Evolutionary conservation across 1,140 invertebrate genomes (phyloP), one percentile per base, ranked within the genome.

Genomic region (Metopolophium dirhodum): DNA sequence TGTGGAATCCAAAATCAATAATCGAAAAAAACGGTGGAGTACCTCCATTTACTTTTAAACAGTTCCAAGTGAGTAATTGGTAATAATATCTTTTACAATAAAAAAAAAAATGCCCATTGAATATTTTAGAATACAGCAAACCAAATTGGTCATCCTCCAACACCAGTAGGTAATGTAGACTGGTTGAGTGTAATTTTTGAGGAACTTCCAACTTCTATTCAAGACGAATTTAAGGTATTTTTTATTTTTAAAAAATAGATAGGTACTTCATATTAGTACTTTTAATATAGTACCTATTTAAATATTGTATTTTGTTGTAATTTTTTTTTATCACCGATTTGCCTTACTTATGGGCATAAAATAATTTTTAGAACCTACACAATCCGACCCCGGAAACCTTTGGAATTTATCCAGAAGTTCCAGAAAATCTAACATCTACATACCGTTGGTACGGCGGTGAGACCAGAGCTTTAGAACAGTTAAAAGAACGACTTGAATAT

Each of bases 11-110:
- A 0, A 95, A 96, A 86, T 95, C 95, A 57, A 96, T 97, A 82
- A 96, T 97, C 18, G 95, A 96, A 57, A 96, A 96, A 47, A 97
- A 97, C 95, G 97, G 97, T 4, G 97, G 97, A 6, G 96, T 96
- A 83, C 96, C 97, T 18, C 97, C 97, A 4, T 95, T 97, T 2
- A 97, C 97, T 0, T 97, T 97, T 94, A 96, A 97, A 94, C 96
- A 97, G 95, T 97, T 97, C 94, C 95, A 97, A 95, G 96, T 97
- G 94, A 95, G 95, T 95, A 93, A 41, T 77, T n/a, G 11, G 3
- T 30, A 49, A 49, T 87, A 22, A 35, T 22, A 41, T 30, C 14
- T 6, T n/a, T 68, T 18, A 68, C 30, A n/a, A n/a, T 18, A 85
- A 26, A 85, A 26, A 23, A 26, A 23, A 85, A 26, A 26, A 51